Base-by-base conservation (phyloP, 2,113 vertebrate species). In the Piprites chloris region DNA sequence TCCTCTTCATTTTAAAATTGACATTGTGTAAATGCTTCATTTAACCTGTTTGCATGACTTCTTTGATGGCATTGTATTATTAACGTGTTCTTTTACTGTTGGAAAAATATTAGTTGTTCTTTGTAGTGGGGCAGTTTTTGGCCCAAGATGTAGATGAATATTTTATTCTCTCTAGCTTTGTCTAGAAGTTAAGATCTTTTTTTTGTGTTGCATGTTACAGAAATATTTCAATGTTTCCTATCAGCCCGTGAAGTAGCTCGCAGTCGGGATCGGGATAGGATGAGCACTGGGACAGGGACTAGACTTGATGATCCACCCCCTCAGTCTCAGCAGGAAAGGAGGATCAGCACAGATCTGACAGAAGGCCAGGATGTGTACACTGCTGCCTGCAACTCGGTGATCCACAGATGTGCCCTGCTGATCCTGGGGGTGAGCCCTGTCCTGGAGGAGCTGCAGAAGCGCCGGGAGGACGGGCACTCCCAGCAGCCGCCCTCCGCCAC, bases 161-260 rank as follows among this genome's bases (percentile, higher is more conserved):
- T 95, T 96, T 96, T 58, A 30, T 95, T 89, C 46, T 90, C 9
- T 95, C 88, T 95, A 85, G 88, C 52, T 97, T 88, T 97, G 93
- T 97, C 94, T 97, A 95, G 93, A 95, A 95, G 95, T 97, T 98
- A 97, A 98, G 97, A 98, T 97, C 81, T 97, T 98, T 87, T 98
- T 98, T 98, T 98, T 98, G 97, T 98, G 97, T 98, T 97, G 97
- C 97, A 97, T 90, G 94, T 98, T 98, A 98, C 99, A 99, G 99
- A 99, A 99, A 99, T 99, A 97, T 99, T 99, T 99, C 99, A 99
- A 97, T 99, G 99, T 99, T 99, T 99, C 98, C 99, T 99, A 98
- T 99, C 99, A 98, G 99, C 99, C 92, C 99, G 99, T 96, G 99
- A 99, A 95, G 99, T 99, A 86, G 99, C 99, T 83, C 99, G 99